These are phyloP conservation scores for human DNA, from an alignment of 2,113 vertebrate genomes.

Conservation along the genomic window GRCh38 chr15:44483501-44484000, in stretches of 20 bases:
- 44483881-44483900: conserved; percentile 1
- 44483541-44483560: neutral
- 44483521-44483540: too few species aligned
- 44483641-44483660: neutral
- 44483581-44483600: neutral
- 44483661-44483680: neutral
- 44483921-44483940: neutral
- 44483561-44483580: neutral
- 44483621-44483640: neutral
- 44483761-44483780: neutral
- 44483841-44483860: neutral
- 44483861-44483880: neutral
- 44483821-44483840: neutral
- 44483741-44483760: neutral
- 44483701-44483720: neutral
- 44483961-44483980: conserved; percentile 17
- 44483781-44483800: too few species aligned
- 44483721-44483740: neutral
- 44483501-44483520: too few species aligned
- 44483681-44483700: neutral
- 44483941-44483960: conserved; percentile 39
- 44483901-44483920: neutral
- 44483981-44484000: neutral
- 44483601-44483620: neutral
- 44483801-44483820: neutral